A percentile compares a stretch with the other conserved stretches of the same genome.
phyloP scores from a whole-genome alignment of 1,140 invertebrate species.

The Gerris buenoi region DNA sequence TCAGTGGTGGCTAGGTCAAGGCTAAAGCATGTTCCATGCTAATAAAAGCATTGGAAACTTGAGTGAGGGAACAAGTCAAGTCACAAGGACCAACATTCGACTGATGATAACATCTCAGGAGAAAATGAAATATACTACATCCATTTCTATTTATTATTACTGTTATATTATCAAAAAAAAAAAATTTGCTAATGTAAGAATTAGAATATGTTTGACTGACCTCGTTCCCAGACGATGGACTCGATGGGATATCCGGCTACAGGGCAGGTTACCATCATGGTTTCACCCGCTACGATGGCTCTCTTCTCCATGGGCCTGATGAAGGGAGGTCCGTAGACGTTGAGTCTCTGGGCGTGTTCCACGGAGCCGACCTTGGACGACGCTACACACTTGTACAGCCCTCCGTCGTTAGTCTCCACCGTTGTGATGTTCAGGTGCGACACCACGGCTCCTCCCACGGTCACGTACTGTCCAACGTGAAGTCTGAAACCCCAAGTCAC shows the following conservation, averaged over 20 bases:
- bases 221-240: constrained; percentile 84
- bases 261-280: constrained; percentile 73
- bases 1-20: no score
- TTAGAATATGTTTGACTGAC: no score
- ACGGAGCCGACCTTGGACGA: constrained; percentile 80
- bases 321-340: constrained; percentile 81
- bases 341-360: constrained; percentile 70
- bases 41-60: no score
- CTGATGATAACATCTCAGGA: no score
- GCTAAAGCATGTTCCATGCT: no score
- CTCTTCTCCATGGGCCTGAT: constrained; percentile 85
- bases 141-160: no score
- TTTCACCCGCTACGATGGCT: constrained; percentile 83
- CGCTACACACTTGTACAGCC: constrained; percentile 80
- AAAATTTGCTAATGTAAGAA: no score
- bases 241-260: constrained; percentile 90
- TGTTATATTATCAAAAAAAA: no score
- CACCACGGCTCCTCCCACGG: constrained; percentile 77
- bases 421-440: constrained; percentile 86
- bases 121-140: no score
- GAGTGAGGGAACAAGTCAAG: no score
- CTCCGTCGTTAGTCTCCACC: constrained; percentile 83
- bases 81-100: no score
- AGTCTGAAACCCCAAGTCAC: no score
- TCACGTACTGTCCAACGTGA: constrained; percentile 75